These are phyloP conservation scores for Littorina saxatilis DNA, from an alignment of 1,140 invertebrate genomes.

Conservation along the genomic window DNA sequence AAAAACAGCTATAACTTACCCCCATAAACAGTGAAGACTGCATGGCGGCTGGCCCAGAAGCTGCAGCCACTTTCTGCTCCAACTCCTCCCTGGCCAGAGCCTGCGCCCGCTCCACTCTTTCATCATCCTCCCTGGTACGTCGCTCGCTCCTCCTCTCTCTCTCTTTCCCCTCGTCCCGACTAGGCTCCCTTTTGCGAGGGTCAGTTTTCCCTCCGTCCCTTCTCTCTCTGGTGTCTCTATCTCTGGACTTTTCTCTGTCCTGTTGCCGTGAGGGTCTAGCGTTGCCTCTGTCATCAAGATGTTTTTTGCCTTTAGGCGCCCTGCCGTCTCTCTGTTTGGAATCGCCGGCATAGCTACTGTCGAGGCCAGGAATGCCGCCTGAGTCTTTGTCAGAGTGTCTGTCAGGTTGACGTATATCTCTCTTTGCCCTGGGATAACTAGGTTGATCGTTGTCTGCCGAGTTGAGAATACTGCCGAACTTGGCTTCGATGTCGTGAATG, in stretches of 20 bases:
- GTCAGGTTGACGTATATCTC: neutral
- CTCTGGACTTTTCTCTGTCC: neutral
- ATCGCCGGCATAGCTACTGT: neutral
- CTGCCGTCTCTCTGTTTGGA: no score
- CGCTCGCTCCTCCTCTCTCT: neutral
- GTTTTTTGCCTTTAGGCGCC: neutral
- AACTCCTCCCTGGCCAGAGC: neutral
- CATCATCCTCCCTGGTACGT: neutral
- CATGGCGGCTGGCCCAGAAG: constrained; percentile 61
- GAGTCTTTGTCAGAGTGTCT: neutral
- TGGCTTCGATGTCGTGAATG: constrained; percentile 27
- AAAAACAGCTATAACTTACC: constrained; percentile 46
- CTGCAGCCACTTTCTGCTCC: neutral
- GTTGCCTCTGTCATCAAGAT: constrained; percentile 10
- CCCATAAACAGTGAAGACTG: constrained; percentile 67
- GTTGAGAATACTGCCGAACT: neutral
- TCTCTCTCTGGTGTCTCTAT: neutral
- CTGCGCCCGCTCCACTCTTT: neutral
- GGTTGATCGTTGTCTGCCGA: neutral
- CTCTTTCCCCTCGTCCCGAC: neutral
- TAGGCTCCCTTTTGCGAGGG: neutral
- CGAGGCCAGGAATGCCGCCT: neutral
- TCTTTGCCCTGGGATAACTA: no score
- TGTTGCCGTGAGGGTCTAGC: neutral
- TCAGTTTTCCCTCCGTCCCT: neutral